These are phyloP conservation scores for Yoshiicerus persimilis DNA, from an alignment of 1,140 invertebrate species.

Conservation along the genomic window DNA sequence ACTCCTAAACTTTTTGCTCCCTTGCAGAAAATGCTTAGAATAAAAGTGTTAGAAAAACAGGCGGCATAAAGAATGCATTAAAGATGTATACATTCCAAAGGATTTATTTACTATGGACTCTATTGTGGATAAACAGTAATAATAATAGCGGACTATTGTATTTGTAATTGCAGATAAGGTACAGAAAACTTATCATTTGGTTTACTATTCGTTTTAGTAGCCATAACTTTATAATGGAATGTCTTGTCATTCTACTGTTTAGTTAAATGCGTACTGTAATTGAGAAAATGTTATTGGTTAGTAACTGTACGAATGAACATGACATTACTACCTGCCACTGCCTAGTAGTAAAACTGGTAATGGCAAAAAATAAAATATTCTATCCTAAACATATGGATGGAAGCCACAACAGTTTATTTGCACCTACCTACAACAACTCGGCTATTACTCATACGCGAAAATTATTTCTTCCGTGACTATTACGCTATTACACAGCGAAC, in stretches of 20 bases:
- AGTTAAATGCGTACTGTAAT: neutral
- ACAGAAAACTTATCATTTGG: neutral
- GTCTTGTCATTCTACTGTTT: neutral
- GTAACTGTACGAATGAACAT: neutral
- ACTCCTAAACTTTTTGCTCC: neutral
- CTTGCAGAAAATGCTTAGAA: too few relatives aligned
- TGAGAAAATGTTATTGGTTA: neutral
- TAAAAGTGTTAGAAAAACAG: neutral
- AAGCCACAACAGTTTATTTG: neutral
- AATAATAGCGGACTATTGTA: too few relatives aligned
- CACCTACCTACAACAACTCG: too few relatives aligned
- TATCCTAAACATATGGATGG: neutral
- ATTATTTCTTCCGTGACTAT: neutral
- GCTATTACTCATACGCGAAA: neutral
- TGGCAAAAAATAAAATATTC: neutral
- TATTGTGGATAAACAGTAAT: neutral
- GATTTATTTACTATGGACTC: neutral
- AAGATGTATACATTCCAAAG: neutral
- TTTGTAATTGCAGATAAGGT: neutral
- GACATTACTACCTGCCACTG: neutral
- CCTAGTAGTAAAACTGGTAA: neutral
- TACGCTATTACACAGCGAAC: neutral
- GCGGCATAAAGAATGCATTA: neutral
- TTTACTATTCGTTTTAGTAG: neutral
- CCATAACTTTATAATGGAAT: neutral